A percentile compares a stretch with the other conserved stretches of the same genome.
Conservation (phyloP, 2,797 vertebrate species). For the Oophaga sylvatica region DNA sequence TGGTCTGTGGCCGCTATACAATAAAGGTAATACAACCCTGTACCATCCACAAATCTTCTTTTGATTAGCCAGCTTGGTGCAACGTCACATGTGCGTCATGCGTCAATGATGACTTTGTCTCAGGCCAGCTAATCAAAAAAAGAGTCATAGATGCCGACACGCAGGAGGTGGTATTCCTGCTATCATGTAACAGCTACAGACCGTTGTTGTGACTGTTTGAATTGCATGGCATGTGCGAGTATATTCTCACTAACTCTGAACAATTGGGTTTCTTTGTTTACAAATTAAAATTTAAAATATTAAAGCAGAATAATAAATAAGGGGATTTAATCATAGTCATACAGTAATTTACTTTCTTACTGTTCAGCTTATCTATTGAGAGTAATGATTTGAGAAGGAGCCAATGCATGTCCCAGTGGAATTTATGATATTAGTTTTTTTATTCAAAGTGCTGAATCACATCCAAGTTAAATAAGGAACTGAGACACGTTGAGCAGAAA, state of each 20-base stretch:
- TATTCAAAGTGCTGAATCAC: slow-evolving; percentile 45
- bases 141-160: no score
- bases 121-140: no score
- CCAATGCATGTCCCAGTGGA: slow-evolving; percentile 9
- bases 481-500: slow-evolving; percentile 10
- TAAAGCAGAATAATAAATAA: slow-evolving; percentile 26
- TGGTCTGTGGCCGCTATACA: no score
- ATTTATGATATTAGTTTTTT: slow-evolving; percentile 31
- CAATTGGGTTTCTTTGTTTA: neutral
- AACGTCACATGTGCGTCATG: no score
- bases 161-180: no score
- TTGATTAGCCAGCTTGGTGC: no score
- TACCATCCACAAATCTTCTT: no score
- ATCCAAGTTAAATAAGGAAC: slow-evolving; percentile 42
- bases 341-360: slow-evolving; percentile 19
- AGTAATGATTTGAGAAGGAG: slow-evolving; percentile 3
- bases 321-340: neutral
- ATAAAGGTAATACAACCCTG: no score
- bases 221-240: no score
- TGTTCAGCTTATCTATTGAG: slow-evolving; percentile 34
- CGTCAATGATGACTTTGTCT: no score
- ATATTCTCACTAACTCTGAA: neutral
- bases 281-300: neutral
- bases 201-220: no score
- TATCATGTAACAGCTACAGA: no score